Evolutionary conservation across 2,797 vertebrate genomes (phyloP).

Genomic region (Simalia tracyae): DNA sequence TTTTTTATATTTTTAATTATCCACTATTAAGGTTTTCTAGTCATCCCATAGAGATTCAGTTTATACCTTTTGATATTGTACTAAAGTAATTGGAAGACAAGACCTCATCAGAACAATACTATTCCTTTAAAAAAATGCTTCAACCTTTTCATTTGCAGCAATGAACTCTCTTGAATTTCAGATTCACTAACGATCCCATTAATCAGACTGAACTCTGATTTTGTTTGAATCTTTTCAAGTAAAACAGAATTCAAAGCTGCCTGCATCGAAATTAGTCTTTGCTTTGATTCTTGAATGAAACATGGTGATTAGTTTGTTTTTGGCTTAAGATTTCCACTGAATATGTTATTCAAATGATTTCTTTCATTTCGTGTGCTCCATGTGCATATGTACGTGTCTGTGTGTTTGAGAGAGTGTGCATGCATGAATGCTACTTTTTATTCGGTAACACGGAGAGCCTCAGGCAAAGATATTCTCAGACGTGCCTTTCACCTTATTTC

Average conservation of each 20-base stretch:
- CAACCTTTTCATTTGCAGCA: not conserved
- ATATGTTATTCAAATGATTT: not conserved
- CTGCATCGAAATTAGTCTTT: not conserved
- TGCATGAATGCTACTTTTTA: not conserved
- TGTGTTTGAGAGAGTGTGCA: not conserved
- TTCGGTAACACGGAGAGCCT: not conserved
- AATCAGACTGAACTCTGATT: not conserved
- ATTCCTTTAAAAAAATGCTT: not conserved
- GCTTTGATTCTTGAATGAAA: not conserved
- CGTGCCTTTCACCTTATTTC: slow-evolving; percentile 9
- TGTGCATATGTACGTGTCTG: not conserved
- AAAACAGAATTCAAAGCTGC: not conserved
- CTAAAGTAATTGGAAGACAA: not conserved
- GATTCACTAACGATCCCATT: not conserved
- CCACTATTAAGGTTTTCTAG: too few species aligned
- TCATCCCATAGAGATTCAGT: not conserved
- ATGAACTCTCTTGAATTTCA: not conserved
- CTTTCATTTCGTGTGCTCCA: not conserved
- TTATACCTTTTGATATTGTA: too few species aligned
- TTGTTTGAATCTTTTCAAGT: not conserved
- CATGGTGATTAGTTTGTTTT: not conserved
- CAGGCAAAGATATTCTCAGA: slow-evolving; percentile 8
- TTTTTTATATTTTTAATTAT: not conserved
- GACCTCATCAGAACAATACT: not conserved
- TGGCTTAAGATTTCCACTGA: not conserved